A percentile compares a stretch with the other conserved stretches of the same genome.
phyloP scores from a whole-genome alignment of 2,113 vertebrate species.

The Proteles cristata region DNA sequence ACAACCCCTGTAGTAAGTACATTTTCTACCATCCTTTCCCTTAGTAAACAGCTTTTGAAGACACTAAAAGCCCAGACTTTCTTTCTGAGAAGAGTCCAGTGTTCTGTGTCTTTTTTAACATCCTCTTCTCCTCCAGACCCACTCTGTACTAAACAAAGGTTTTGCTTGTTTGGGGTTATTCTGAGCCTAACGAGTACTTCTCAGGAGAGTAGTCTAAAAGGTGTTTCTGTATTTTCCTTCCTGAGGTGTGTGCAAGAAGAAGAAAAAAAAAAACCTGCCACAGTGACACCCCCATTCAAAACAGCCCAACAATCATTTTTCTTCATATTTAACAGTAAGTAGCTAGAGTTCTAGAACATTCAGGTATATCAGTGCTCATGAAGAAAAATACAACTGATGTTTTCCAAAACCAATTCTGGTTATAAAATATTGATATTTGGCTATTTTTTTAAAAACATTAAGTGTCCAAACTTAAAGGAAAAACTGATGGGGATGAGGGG shows the following conservation, averaged over 20 bases:
- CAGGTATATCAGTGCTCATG: background rate
- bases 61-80: conserved; percentile 44
- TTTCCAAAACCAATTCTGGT: conserved; percentile 28
- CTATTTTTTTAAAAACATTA: background rate
- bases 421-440: conserved; percentile 12
- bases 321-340: background rate
- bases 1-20: background rate
- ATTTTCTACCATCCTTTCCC: conserved; percentile 56
- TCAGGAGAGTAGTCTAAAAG: background rate
- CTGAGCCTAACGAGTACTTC: conserved; percentile 10
- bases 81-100: conserved; percentile 47
- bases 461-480: background rate
- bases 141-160: conserved; percentile 32
- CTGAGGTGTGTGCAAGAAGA: conserved; percentile 2
- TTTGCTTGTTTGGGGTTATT: conserved; percentile 57
- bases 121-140: conserved; percentile 51
- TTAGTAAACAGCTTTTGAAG: conserved; percentile 68
- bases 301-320: background rate
- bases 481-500: background rate
- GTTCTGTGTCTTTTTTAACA: background rate
- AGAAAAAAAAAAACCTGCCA: background rate
- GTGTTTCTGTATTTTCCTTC: conserved; percentile 57
- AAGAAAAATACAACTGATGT: background rate
- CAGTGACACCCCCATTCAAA: background rate
- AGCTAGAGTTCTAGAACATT: background rate